These are phyloP conservation scores for Actenoides hombroni DNA, from an alignment of 2,113 vertebrate species.

Conservation along the genomic window DNA sequence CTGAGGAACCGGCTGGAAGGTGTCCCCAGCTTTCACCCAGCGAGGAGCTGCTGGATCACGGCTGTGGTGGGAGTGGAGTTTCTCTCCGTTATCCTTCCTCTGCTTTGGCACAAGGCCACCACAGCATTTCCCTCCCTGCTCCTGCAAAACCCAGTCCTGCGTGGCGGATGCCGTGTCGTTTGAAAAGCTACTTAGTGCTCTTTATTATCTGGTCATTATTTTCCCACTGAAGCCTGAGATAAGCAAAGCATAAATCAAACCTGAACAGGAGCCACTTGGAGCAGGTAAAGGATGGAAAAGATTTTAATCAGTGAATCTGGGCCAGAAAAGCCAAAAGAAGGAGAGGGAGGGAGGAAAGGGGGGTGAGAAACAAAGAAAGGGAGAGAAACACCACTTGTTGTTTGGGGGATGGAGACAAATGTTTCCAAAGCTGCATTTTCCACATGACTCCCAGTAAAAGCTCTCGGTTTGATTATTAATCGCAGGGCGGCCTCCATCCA, in stretches of 20 bases:
- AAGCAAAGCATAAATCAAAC: slow-evolving; percentile 40
- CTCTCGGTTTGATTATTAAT: slow-evolving; percentile 42
- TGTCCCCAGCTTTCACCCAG: not conserved
- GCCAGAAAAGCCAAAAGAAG: slow-evolving; percentile 2
- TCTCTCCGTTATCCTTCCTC: not conserved
- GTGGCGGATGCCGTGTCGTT: not conserved
- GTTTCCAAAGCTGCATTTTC: slow-evolving; percentile 44
- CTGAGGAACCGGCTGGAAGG: not conserved
- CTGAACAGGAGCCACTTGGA: slow-evolving; percentile 22
- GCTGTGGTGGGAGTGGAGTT: fast-evolving
- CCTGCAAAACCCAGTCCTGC: not conserved
- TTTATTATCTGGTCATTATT: slow-evolving; percentile 67
- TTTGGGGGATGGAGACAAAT: slow-evolving; percentile 27
- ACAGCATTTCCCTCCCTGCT: not conserved
- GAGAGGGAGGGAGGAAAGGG: not conserved
- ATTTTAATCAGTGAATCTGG: slow-evolving; percentile 27
- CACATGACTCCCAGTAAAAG: slow-evolving; percentile 57
- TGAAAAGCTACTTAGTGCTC: slow-evolving; percentile 56
- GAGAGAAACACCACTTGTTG: slow-evolving; percentile 59
- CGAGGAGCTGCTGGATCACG: not conserved
- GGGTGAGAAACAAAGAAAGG: not conserved
- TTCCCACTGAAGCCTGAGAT: slow-evolving; percentile 47
- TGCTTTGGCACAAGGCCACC: not conserved
- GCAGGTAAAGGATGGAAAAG: slow-evolving; percentile 26
- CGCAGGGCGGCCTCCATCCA: slow-evolving; percentile 36